phyloP scores from a whole-genome alignment of 2,113 vertebrate genomes.

The Arothron firmamentum region DNA sequence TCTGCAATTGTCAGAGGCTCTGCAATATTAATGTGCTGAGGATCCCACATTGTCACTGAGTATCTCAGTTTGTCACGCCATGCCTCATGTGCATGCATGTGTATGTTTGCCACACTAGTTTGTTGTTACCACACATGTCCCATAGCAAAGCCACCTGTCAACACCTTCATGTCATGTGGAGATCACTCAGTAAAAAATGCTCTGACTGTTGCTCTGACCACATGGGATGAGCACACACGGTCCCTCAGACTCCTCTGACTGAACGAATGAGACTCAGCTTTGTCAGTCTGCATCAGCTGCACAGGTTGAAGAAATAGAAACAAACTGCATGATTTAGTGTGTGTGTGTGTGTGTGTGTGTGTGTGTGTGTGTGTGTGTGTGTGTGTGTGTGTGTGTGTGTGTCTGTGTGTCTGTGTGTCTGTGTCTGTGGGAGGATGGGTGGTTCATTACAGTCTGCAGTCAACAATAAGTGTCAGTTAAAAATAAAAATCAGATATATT shows the following conservation, averaged over 20 bases:
- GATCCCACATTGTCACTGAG: constrained; percentile 50
- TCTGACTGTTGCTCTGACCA: constrained; percentile 46
- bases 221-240: constrained; percentile 39
- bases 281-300: constrained; percentile 41
- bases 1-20: constrained; percentile 56
- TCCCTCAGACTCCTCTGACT: constrained; percentile 19
- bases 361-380: background rate
- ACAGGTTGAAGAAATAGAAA: constrained; percentile 8
- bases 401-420: background rate
- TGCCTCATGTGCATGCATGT: constrained; percentile 11
- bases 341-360: constrained; percentile 4
- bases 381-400: background rate
- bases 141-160: constrained; percentile 60
- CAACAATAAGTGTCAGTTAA: no score
- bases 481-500: no score
- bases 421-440: background rate
- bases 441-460: no score
- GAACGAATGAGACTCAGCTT: constrained; percentile 31
- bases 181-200: constrained; percentile 41
- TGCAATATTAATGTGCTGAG: constrained; percentile 71
- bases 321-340: constrained; percentile 1
- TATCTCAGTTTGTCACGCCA: constrained; percentile 54
- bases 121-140: constrained; percentile 44
- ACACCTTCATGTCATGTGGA: constrained; percentile 56
- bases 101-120: constrained; percentile 1